A percentile compares a stretch with the other conserved stretches of the same genome.
Evolutionary conservation across 1,140 invertebrate species (phyloP).

Genomic region (Eriosoma lanigerum): DNA sequence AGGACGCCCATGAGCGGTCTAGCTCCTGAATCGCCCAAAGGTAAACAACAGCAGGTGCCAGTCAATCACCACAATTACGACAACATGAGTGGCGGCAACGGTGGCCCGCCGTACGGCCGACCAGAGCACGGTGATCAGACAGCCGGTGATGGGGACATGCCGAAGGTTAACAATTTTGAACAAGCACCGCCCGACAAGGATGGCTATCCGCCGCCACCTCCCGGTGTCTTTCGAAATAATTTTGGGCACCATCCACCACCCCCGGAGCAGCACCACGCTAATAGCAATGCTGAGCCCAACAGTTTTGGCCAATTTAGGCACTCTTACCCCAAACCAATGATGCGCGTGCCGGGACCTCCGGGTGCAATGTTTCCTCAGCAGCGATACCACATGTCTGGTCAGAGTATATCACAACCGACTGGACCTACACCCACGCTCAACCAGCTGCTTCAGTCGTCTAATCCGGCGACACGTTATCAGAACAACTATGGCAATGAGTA

Average conservation of each 20-base stretch:
- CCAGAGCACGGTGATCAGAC: slow-evolving; percentile 40
- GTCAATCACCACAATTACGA: slow-evolving; percentile 43
- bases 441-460: slow-evolving; percentile 79
- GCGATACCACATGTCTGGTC: slow-evolving; percentile 61
- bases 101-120: slow-evolving; percentile 27
- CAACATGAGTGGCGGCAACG: slow-evolving; percentile 6
- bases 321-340: slow-evolving; percentile 29
- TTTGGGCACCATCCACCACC: slow-evolving; percentile 42
- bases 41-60: slow-evolving; percentile 42
- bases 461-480: slow-evolving; percentile 65
- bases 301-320: slow-evolving; percentile 43
- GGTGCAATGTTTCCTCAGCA: slow-evolving; percentile 45
- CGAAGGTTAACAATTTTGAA: slow-evolving; percentile 40
- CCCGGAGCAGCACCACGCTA: slow-evolving; percentile 22
- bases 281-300: slow-evolving; percentile 37
- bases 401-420: slow-evolving; percentile 72
- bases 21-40: slow-evolving; percentile 43
- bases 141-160: slow-evolving; percentile 6
- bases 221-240: slow-evolving; percentile 16
- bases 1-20: slow-evolving; percentile 40
- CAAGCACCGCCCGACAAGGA: slow-evolving; percentile 42
- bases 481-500: slow-evolving; percentile 60
- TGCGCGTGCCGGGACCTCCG: slow-evolving; percentile 42
- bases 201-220: slow-evolving; percentile 38
- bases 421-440: slow-evolving; percentile 89